Conservation (phyloP, 2,113 vertebrate species). For the Chelonoidis abingdonii region DNA sequence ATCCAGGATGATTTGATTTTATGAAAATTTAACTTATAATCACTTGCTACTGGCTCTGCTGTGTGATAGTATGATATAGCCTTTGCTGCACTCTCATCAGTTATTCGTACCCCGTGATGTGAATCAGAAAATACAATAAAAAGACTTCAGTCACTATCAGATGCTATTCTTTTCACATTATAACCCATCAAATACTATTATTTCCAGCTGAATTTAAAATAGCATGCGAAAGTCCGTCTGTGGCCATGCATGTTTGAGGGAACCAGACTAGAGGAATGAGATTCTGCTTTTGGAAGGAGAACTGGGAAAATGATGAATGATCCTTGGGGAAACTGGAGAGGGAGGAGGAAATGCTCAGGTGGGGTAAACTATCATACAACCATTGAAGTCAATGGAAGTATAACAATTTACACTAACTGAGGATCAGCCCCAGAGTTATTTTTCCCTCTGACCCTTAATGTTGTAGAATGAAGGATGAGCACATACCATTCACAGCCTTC, state of each 20-base stretch:
- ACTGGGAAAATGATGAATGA: neutral
- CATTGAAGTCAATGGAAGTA: neutral
- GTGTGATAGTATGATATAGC: neutral
- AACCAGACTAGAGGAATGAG: neutral
- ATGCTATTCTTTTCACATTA: neutral
- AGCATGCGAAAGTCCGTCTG: neutral
- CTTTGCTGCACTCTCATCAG: neutral
- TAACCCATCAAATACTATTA: neutral
- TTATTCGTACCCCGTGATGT: neutral
- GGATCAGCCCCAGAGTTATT: neutral
- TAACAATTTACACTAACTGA: neutral
- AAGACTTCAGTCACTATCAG: neutral
- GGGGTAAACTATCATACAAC: accelerated
- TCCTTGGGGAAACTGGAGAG: neutral
- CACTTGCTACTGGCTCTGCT: neutral
- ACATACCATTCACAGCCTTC: neutral
- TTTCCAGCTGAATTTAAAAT: neutral
- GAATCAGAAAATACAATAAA: neutral
- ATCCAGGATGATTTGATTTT: neutral
- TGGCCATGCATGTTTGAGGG: neutral
- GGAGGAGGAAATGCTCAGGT: neutral
- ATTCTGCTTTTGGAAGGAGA: neutral
- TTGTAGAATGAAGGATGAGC: neutral
- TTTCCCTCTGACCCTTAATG: accelerated
- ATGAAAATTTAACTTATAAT: neutral